Base-by-base conservation (phyloP, 2,888 invertebrate species). In the Halictus quadricinctus region DNA sequence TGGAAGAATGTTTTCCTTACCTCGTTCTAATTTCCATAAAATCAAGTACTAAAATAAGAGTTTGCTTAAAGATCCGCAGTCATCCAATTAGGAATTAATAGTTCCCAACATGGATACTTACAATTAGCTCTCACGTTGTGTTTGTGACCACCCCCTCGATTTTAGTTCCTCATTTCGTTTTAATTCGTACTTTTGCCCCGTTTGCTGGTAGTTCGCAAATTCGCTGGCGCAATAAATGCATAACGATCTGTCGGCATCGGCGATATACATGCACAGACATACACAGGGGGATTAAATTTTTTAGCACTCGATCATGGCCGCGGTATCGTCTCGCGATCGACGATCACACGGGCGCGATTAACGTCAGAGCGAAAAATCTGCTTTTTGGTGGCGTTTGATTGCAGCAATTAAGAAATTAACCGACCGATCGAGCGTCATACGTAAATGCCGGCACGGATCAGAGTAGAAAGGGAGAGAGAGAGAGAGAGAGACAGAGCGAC, bases 321-420 rank as follows among this genome's bases (percentile, higher is more conserved):
- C 36, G 64, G n/a, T 79, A 82, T 74, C 69, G 8, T 5, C 29
- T 41, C 36, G 25, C 58, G 46, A 79, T 78, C 80, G 76, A 64
- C 21, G 36, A 29, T 43, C 21, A 6, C 21, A 7, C 12, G 25
- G 25, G 21, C 13, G 12, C 15, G 21, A 69, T 69, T 43, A 15
- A n/a, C 18, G 41, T 50, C 21, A 2, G 8, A 69, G 25, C 25
- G 69, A 60, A 75, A 74, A 46, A 79, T 77, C 60, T 54, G 50
- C 60, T 64, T 75, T 75, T 69, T 74, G 21, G n/a, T 21, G 58
- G 43, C 54, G 50, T n/a, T 50, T 81, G 88, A 88, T 84, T 87
- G 64, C 36, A n/a, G 54, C 80, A 84, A 83, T 88, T 89, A 89
- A 87, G 80, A 88, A 89, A 85, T 88, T 83, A 85, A 81, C 72